phyloP scores from a whole-genome alignment of 2,888 invertebrate species.

The Harpagoxenus sublaevis region DNA sequence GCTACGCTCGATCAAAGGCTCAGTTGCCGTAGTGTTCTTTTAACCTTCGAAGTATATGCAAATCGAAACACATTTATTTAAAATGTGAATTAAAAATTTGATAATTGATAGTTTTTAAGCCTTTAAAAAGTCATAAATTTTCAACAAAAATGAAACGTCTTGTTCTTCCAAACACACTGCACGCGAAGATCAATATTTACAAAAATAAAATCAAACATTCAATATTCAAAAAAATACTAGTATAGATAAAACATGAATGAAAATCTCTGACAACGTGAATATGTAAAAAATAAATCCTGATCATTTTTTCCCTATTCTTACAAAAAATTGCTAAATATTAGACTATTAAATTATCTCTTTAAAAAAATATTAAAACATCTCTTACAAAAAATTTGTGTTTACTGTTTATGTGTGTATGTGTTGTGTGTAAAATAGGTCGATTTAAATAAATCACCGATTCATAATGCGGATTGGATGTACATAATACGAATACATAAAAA shows the following conservation, averaged over 20 bases:
- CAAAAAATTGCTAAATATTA: neutral
- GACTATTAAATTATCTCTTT: no score
- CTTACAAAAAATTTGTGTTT: no score
- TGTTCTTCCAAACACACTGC: neutral
- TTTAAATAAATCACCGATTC: neutral
- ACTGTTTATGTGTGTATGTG: neutral
- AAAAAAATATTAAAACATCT: no score
- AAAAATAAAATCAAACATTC: no score
- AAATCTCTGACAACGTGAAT: no score
- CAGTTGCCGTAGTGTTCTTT: no score
- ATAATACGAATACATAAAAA: neutral
- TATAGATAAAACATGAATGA: no score
- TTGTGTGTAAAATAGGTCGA: neutral
- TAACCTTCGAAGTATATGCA: no score
- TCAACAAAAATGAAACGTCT: neutral
- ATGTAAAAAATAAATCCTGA: neutral
- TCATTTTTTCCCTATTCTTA: neutral
- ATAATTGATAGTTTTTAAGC: neutral
- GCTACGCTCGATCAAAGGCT: no score
- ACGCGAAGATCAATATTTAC: no score
- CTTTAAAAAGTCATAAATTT: neutral
- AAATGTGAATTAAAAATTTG: neutral
- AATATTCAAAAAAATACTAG: no score
- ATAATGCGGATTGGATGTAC: neutral
- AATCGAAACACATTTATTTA: no score